A percentile compares a stretch with the other conserved stretches of the same genome.
Conservation (phyloP, 2,888 invertebrate genomes). For the Thymelicus acteon region DNA sequence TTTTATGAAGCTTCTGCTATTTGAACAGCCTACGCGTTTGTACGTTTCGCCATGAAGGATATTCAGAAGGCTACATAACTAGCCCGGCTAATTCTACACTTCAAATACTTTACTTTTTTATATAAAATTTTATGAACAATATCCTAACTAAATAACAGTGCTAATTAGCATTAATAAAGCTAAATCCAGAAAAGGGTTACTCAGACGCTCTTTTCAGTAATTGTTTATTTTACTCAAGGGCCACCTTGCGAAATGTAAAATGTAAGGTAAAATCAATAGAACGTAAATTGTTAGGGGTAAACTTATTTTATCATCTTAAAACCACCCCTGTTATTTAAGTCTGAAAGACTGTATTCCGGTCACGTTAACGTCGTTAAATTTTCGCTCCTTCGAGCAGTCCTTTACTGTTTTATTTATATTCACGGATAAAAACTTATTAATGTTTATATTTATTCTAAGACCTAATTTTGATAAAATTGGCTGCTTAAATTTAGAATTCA, state of each 20-base stretch:
- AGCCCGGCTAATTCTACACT: too few species aligned
- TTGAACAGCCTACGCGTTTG: not conserved
- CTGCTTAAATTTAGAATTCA: not conserved
- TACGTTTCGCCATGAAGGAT: too few species aligned
- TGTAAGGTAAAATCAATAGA: not conserved
- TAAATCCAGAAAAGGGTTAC: too few species aligned
- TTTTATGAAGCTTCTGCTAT: not conserved
- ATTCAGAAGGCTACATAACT: too few species aligned
- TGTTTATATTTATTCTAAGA: not conserved
- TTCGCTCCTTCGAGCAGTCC: conserved; percentile 8
- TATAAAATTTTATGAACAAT: too few species aligned
- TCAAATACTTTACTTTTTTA: too few species aligned
- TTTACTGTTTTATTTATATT: conserved; percentile 13
- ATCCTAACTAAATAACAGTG: too few species aligned
- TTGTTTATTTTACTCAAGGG: not conserved
- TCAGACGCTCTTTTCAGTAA: too few species aligned
- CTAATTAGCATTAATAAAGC: too few species aligned
- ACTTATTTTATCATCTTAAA: conserved; percentile 20
- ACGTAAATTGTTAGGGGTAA: not conserved
- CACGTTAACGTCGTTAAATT: conserved; percentile 25
- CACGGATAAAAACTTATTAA: not conserved
- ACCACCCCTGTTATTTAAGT: conserved; percentile 11
- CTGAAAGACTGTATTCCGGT: conserved; percentile 7
- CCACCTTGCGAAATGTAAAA: not conserved
- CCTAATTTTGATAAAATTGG: too few species aligned